Conservation (phyloP, 2,797 vertebrate species). For the Fringilla coelebs region DNA sequence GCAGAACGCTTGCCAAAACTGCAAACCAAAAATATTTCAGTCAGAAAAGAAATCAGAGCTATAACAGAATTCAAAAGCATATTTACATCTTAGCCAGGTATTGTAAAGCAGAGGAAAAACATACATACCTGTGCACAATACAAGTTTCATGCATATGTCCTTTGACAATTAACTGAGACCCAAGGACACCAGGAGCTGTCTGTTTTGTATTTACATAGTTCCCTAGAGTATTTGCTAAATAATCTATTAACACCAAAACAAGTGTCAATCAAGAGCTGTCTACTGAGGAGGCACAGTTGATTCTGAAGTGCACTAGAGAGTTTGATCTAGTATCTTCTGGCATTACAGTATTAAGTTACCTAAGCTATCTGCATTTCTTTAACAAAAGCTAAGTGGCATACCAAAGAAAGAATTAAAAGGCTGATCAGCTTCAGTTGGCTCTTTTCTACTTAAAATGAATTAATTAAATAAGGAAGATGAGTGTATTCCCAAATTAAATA, state of each 20-base stretch:
- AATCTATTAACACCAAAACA: neutral
- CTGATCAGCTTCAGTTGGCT: neutral
- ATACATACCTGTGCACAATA: neutral
- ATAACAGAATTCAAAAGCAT: neutral
- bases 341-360: slow-evolving; percentile 36
- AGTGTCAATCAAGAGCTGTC: neutral
- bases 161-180: neutral
- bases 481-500: neutral
- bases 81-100: neutral
- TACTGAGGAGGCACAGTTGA: neutral
- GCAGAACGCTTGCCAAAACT: slow-evolving; percentile 97
- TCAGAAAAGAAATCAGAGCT: slow-evolving; percentile 15
- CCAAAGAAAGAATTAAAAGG: neutral
- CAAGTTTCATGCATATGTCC: neutral
- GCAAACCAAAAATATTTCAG: slow-evolving; percentile 33
- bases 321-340: slow-evolving; percentile 4
- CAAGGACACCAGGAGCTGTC: neutral
- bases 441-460: neutral
- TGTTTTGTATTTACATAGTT: neutral
- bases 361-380: slow-evolving; percentile 5
- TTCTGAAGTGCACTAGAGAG: neutral
- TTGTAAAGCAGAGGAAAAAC: neutral
- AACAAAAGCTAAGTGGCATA: neutral
- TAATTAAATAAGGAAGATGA: neutral
- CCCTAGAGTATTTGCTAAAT: neutral